Conservation (phyloP, 2,797 vertebrate species). For the Tiaroga cobitis region DNA sequence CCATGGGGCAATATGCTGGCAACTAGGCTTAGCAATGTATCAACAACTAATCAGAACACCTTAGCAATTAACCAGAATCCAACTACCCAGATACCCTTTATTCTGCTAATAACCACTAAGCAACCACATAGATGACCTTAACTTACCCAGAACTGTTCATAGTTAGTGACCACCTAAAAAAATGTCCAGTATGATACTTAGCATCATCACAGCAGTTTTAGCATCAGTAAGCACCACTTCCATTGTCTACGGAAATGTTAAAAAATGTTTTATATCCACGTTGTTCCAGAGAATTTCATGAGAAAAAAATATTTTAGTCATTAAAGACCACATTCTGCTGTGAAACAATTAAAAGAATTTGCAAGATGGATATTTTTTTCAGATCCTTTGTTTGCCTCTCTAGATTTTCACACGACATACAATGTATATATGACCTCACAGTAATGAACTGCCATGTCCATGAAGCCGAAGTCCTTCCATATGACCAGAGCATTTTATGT, state of each 20-base stretch:
- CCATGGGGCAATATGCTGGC: not conserved
- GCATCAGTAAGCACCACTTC: not conserved
- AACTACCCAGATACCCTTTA: not conserved
- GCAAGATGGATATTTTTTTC: not conserved
- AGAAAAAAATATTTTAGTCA: not conserved
- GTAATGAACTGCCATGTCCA: not conserved
- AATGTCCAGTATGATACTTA: not conserved
- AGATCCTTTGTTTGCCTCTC: not conserved
- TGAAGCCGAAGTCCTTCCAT: conserved; percentile 7
- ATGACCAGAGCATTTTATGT: conserved; percentile 6
- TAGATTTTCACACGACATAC: not conserved
- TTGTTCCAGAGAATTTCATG: not conserved
- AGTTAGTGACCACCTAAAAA: no score
- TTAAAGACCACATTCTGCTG: not conserved
- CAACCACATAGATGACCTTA: not conserved
- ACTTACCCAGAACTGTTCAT: not conserved
- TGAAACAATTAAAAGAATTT: not conserved
- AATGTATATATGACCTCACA: not conserved
- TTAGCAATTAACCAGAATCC: no score
- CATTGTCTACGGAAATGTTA: not conserved
- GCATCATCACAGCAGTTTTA: not conserved
- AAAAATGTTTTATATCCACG: not conserved
- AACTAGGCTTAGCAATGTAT: not conserved
- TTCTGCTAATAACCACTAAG: not conserved
- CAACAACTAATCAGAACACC: not conserved